A percentile compares a stretch with the other conserved stretches of the same genome.
phyloP scores from a whole-genome alignment of 2,113 vertebrate species.

The Tringa solitaria region DNA sequence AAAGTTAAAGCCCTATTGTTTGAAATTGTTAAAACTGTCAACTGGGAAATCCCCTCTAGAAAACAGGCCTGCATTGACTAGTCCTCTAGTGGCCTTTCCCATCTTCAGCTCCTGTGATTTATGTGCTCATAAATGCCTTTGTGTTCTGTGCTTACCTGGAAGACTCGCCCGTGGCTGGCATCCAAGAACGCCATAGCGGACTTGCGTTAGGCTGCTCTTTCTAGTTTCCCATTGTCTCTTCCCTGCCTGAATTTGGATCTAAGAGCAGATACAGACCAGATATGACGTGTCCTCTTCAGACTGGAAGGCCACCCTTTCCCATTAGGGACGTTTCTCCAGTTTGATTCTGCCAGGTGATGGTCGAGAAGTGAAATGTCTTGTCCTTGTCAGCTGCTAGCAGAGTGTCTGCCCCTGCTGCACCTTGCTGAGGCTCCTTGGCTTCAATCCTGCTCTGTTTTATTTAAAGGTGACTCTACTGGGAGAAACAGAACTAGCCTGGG shows the following conservation, averaged over 20 bases:
- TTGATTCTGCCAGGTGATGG: background rate
- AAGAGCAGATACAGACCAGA: background rate
- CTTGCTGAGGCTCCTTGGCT: background rate
- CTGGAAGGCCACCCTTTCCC: background rate
- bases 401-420: background rate
- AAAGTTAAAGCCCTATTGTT: constrained; percentile 34
- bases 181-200: background rate
- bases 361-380: background rate
- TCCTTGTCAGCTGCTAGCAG: background rate
- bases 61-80: constrained; percentile 33
- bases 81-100: constrained; percentile 23
- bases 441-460: background rate
- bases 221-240: background rate
- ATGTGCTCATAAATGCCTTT: constrained; percentile 11
- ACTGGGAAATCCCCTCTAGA: constrained; percentile 6
- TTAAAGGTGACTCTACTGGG: background rate
- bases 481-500: background rate
- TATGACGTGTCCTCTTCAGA: background rate
- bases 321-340: background rate
- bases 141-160: constrained; percentile 21
- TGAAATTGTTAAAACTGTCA: constrained; percentile 12
- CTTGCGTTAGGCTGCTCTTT: background rate
- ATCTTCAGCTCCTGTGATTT: constrained; percentile 1
- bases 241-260: background rate
- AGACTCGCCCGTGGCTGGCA: background rate